phyloP scores from a whole-genome alignment of 2,113 vertebrate genomes.

The Tetraodon nigroviridis region DNA sequence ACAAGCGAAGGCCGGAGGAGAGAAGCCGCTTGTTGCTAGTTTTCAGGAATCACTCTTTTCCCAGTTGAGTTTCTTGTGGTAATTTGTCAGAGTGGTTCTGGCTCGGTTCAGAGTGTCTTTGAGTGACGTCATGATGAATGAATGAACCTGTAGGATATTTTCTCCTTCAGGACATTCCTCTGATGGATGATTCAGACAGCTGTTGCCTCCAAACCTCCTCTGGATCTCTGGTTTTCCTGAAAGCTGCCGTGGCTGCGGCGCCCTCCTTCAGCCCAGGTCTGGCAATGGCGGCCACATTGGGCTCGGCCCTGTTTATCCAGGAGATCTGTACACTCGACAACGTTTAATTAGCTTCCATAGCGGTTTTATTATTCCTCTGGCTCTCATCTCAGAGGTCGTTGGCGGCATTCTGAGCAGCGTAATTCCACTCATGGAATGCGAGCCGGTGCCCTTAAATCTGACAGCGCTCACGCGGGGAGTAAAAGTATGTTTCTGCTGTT shows the following conservation, averaged over 20 bases:
- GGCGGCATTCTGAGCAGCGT: slow-evolving; percentile 26
- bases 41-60: slow-evolving; percentile 13
- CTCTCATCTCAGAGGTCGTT: slow-evolving; percentile 53
- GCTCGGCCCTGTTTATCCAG: slow-evolving; percentile 47
- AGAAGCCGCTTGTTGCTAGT: too few species aligned
- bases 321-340: slow-evolving; percentile 50
- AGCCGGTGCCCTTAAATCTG: slow-evolving; percentile 27
- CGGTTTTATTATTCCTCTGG: slow-evolving; percentile 66
- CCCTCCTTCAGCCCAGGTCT: too few species aligned
- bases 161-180: slow-evolving; percentile 2
- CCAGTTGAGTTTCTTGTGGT: slow-evolving; percentile 19
- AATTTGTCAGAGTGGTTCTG: slow-evolving; percentile 33
- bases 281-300: slow-evolving; percentile 39
- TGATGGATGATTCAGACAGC: slow-evolving; percentile 25
- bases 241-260: too few species aligned
- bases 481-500: slow-evolving; percentile 14
- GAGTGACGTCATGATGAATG: too few species aligned
- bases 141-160: too few species aligned
- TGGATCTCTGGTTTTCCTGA: slow-evolving; percentile 4
- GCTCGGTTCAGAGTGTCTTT: too few species aligned
- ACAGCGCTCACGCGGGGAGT: slow-evolving; percentile 18
- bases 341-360: slow-evolving; percentile 65
- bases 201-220: slow-evolving; percentile 21
- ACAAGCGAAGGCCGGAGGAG: slow-evolving; percentile 17
- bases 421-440: slow-evolving; percentile 42